Conservation (phyloP, 2,797 vertebrate genomes). For the Eulemur albifrons region DNA sequence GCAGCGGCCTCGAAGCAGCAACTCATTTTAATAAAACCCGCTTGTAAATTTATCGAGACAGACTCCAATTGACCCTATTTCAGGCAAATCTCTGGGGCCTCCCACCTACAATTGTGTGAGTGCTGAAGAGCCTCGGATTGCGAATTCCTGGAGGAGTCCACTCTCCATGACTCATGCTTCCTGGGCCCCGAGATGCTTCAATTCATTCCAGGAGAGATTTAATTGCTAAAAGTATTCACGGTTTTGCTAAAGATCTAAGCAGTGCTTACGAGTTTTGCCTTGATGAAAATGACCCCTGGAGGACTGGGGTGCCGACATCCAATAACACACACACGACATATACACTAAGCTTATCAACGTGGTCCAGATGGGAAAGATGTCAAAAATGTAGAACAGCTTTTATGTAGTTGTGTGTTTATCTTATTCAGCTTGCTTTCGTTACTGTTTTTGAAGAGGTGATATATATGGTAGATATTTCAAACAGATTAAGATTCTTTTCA, state of each 20-base stretch:
- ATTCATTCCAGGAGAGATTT: not conserved
- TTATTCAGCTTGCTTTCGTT: not conserved
- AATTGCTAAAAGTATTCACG: not conserved
- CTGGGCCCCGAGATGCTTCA: not conserved
- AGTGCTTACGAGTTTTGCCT: not conserved
- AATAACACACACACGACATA: not conserved
- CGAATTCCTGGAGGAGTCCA: accelerated
- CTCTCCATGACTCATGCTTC: not conserved
- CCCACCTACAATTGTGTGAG: accelerated
- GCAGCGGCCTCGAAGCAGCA: not conserved
- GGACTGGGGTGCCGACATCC: not conserved
- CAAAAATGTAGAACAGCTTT: not conserved
- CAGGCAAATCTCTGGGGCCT: not conserved
- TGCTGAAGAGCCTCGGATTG: accelerated
- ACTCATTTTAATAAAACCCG: not conserved
- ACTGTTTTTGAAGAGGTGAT: not conserved
- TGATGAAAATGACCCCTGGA: not conserved
- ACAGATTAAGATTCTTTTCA: not conserved
- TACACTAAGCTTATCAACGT: not conserved
- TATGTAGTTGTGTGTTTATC: not conserved
- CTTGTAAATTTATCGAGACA: not conserved
- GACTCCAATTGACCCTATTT: not conserved
- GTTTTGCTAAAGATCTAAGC: not conserved
- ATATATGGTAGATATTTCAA: not conserved
- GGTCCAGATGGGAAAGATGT: not conserved